Percentiles rank a stretch among this genome's conserved stretches.
Conservation (phyloP, 2,113 vertebrate genomes). For the Pomatostomus ruficeps region DNA sequence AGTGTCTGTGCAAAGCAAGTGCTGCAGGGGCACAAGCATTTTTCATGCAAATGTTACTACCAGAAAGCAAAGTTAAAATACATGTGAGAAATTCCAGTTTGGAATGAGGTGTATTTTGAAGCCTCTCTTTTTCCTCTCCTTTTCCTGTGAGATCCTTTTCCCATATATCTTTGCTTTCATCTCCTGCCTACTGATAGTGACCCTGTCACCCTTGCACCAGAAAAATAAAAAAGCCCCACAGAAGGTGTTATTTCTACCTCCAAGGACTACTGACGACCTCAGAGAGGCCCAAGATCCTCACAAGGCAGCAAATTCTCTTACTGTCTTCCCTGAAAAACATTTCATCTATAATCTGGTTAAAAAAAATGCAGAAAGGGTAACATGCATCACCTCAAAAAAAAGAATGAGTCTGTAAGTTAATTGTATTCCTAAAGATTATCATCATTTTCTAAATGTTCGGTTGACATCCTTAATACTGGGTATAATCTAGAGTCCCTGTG, state of each 20-base stretch:
- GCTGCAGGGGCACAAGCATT: not conserved
- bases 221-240: not conserved
- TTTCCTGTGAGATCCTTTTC: not conserved
- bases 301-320: not conserved
- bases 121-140: not conserved
- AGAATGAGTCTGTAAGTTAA: not conserved
- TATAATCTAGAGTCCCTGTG: not conserved
- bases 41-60: not conserved
- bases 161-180: not conserved
- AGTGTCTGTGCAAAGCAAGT: not conserved
- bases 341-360: not conserved
- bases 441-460: rapidly evolving
- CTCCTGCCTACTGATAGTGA: not conserved
- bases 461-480: not conserved
- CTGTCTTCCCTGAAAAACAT: not conserved
- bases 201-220: not conserved
- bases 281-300: not conserved
- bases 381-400: not conserved
- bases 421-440: not conserved
- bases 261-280: not conserved
- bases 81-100: not conserved
- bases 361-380: not conserved
- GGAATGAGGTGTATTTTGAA: not conserved
- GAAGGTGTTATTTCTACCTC: not conserved
- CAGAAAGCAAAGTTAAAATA: not conserved